These are phyloP conservation scores for Pollicipes pollicipes DNA, from an alignment of 1,140 invertebrate species.

Conservation along the genomic window DNA sequence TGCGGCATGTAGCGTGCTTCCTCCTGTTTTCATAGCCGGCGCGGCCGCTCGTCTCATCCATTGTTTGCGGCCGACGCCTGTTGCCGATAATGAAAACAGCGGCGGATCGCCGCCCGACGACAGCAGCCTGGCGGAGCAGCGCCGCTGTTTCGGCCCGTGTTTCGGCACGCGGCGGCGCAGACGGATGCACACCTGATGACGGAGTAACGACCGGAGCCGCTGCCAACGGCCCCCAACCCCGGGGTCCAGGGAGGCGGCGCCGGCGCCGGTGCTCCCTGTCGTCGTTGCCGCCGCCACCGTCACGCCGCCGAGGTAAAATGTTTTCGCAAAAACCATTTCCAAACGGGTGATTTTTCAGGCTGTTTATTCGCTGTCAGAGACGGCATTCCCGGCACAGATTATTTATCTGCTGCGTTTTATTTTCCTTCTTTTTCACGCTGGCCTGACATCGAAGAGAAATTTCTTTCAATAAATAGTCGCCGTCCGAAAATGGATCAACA, in stretches of 20 bases:
- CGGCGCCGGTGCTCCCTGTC: not conserved
- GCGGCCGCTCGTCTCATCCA: not conserved
- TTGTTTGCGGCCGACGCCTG: not conserved
- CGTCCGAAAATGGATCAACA: not conserved
- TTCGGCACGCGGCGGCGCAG: not conserved
- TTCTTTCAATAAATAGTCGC: not conserved
- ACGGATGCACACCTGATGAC: not conserved
- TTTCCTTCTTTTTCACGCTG: constrained; percentile 1
- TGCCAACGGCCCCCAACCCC: not conserved
- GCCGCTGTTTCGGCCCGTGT: not conserved
- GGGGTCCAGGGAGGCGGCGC: too few relatives aligned
- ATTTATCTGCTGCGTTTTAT: not conserved
- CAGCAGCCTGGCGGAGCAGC: not conserved
- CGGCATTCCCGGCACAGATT: not conserved
- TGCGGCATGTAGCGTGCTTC: too few relatives aligned
- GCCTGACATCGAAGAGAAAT: constrained; percentile 1
- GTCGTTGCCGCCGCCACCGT: not conserved
- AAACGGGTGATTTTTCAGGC: not conserved
- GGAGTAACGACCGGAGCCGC: not conserved
- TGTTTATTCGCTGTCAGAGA: constrained; percentile 1
- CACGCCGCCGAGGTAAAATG: not conserved
- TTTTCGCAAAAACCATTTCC: constrained; percentile 2
- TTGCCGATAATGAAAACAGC: not conserved
- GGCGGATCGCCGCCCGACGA: not conserved
- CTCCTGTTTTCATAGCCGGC: not conserved